Conservation (phyloP, 2,888 invertebrate genomes). For the Drosophila hamatofila region DNA sequence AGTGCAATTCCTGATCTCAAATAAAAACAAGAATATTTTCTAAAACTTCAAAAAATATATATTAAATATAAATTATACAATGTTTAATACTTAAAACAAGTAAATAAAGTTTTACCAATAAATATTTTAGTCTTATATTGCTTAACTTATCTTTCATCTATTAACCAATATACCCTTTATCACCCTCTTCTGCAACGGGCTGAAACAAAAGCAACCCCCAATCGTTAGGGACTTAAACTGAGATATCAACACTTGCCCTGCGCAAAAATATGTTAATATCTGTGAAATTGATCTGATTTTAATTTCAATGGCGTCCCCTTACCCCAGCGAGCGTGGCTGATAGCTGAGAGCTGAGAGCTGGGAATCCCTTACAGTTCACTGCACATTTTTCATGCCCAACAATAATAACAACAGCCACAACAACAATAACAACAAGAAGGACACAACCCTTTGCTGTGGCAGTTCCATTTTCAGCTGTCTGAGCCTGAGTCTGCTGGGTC, state of each 20-base stretch:
- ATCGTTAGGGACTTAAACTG: conserved; percentile 24
- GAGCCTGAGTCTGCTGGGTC: conserved; percentile 42
- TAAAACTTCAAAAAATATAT: too few species aligned
- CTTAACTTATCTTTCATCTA: neutral
- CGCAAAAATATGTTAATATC: conserved; percentile 70
- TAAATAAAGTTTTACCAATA: too few species aligned
- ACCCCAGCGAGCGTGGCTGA: conserved; percentile 5
- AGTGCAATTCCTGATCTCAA: too few species aligned
- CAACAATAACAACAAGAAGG: conserved; percentile 21
- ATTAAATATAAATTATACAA: too few species aligned
- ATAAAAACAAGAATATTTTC: too few species aligned
- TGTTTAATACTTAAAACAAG: too few species aligned
- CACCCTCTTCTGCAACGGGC: conserved; percentile 6
- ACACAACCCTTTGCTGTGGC: conserved; percentile 52
- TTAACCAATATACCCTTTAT: conserved; percentile 10
- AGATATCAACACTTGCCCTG: conserved; percentile 65
- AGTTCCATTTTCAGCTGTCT: conserved; percentile 61
- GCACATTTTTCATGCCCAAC: conserved; percentile 59
- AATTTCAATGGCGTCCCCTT: conserved; percentile 64
- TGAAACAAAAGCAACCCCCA: conserved; percentile 64
- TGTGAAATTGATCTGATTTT: conserved; percentile 80
- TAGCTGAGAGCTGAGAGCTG: conserved; percentile 16
- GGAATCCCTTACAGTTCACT: conserved; percentile 73
- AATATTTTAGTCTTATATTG: too few species aligned
- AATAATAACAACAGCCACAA: conserved; percentile 35